Base-by-base conservation (phyloP, 2,888 invertebrate species). In the Muscina levida region DNA sequence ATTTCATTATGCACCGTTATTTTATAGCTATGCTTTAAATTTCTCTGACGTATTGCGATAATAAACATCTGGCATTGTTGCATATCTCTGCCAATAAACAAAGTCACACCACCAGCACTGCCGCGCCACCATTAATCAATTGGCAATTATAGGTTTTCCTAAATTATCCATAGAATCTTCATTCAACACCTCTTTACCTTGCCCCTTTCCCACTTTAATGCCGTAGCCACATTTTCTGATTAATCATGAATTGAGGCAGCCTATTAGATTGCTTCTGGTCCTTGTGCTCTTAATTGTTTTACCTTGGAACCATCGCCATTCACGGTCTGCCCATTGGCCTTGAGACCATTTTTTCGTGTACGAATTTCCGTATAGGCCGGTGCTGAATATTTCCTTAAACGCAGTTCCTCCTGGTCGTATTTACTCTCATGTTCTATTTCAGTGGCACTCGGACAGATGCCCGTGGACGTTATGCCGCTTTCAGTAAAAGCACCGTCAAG, bases 291-390 rank as follows among this genome's bases (percentile, higher is more conserved):
- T 73, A 19, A 2, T 46, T 8, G 11, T 17, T 84, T 87, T 85
- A 88, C 88, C 88, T 88, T 88, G 82, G 84, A 77, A 74, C 82
- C 83, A 6, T 84, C 83, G 57, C 84, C 85, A 15, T 70, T 79
- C 44, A 71, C 73, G 72, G 78, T 37, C 39, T 39, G 48, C 57
- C 77, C 71, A 37, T 81, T 78, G 71, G 75, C 83, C 79, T 84
- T 85, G 72, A 83, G 83, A 57, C 84, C 84, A 72, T 85, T 85
- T 82, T 84, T 85, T 71, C 87, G 84, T 70, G 87, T 86, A 56
- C 88, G 87, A 59, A 88, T 87, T 83, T 88, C 84, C 44, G 84
- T 85, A 70, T 88, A 88, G 0, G 87, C 88, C 78, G 87, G 86
- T 48, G 88, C 82, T 37, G 87, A 86, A 72, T 87, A 88, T 72